A percentile compares a stretch with the other conserved stretches of the same genome.
These are phyloP conservation scores for Plectrocnemia conspersa DNA, from an alignment of 1,140 invertebrate species.

Conservation along the genomic window DNA sequence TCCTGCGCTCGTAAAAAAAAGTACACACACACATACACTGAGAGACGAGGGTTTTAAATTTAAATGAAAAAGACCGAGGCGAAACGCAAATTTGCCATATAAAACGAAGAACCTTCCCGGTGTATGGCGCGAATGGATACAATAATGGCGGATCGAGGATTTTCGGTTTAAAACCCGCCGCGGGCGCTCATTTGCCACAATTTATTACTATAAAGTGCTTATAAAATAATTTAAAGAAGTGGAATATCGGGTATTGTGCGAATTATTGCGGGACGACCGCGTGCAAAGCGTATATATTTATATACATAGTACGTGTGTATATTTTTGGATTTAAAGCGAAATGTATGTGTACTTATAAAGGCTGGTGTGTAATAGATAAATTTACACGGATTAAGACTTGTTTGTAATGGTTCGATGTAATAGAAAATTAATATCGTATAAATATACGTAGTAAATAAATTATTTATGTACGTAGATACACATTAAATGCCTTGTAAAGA, in stretches of 20 bases:
- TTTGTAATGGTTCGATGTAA: no score
- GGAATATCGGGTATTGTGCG: conserved; percentile 9
- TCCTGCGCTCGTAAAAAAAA: conserved; percentile 34
- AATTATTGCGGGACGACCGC: conserved; percentile 1
- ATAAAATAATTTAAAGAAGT: conserved; percentile 34
- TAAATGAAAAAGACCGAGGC: conserved; percentile 36
- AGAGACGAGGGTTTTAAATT: conserved; percentile 36
- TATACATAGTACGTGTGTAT: not conserved
- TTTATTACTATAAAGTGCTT: conserved; percentile 35
- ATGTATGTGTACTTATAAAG: no score
- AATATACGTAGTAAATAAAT: no score
- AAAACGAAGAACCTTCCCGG: conserved; percentile 29
- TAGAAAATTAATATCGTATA: no score
- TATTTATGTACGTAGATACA: no score
- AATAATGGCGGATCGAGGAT: conserved; percentile 35
- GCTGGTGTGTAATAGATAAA: no score
- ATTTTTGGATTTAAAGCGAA: not conserved
- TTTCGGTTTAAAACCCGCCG: conserved; percentile 34
- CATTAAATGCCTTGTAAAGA: no score
- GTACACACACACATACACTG: not conserved
- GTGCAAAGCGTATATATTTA: no score
- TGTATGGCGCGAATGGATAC: conserved; percentile 29
- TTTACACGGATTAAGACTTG: no score
- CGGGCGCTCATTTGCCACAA: conserved; percentile 31
- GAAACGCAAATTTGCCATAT: conserved; percentile 36